phyloP scores from a whole-genome alignment of 2,113 vertebrate genomes.

The Dipodomys merriami region DNA sequence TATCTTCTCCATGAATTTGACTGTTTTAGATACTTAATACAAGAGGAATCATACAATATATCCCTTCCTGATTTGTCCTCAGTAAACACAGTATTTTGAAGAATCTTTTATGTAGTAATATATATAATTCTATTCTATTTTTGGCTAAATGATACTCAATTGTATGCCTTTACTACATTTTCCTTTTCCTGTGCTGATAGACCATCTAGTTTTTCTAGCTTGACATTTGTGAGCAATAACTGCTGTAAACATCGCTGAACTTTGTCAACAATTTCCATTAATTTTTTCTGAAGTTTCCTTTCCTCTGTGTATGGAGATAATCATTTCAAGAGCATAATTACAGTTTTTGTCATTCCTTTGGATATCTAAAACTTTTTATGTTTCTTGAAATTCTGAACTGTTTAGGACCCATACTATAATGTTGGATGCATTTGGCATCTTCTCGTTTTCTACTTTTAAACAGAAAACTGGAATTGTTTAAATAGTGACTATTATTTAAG shows the following conservation, averaged over 20 bases:
- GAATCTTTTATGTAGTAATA: background rate
- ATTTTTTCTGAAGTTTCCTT: background rate
- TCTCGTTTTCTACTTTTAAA: background rate
- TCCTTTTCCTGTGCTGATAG: background rate
- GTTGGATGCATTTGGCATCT: background rate
- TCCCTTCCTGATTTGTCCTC: background rate
- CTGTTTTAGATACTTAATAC: background rate
- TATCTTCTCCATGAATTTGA: background rate
- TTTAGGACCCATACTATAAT: background rate
- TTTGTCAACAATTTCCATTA: background rate
- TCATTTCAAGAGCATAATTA: background rate
- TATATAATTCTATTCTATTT: background rate
- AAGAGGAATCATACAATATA: background rate
- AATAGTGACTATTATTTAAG: conserved; percentile 2
- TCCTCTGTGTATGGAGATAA: background rate
- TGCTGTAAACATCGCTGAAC: background rate
- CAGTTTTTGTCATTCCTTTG: background rate
- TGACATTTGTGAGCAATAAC: background rate
- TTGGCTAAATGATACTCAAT: background rate
- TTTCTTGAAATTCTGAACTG: background rate
- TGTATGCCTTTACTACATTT: background rate
- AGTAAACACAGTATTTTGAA: background rate
- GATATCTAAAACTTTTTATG: background rate
- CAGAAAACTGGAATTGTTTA: background rate
- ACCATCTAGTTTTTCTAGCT: background rate